Evolutionary conservation across 92 coral and sea anemone genomes (phyloP), one percentile per base, ranked within the genome.

Genomic region (Blastomussa wellsi): DNA sequence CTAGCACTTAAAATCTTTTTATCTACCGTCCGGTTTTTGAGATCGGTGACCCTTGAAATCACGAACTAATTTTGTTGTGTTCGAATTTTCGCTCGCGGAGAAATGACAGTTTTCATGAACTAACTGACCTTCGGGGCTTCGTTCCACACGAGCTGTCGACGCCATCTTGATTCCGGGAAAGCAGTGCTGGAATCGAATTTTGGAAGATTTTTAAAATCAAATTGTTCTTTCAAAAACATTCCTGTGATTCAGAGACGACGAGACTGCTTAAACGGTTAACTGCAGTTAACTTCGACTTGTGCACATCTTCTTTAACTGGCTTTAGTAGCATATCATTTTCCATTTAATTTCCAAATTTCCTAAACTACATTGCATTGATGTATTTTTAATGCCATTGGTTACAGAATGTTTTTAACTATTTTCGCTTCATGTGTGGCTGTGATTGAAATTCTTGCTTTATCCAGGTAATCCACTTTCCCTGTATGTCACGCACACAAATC

Each of bases 41-140:
- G 22, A n/a, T 53, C 52, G 5, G 67, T 79, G 72, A 49, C 85
- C 85, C 85, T 44, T 49, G 4, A 48, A 81, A 69, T 31, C 19
- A 35, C 12, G 2, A 4, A 36, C 31, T 33, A 13, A 24, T 59
- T 59, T 59, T 3, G 53, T 57, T 5, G 11, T 76, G 64, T 51
- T 19, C 1, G 38, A 32, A 22, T 33, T 71, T 29, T 57, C 79
- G n/a, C 65, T 55, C 26, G 29, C 0, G 31, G 29, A 33, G 48
- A 70, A 70, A 16, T 70, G 28, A 36, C 35, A 37, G 48, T 38
- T 28, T 70, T 37, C 5, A 70, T 15, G 44, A 26, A 20, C 15
- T 3, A 8, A 1, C 1, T 38, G 15, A 38, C 44, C 44, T 70
- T 70, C 11, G 33, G 33, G 32, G 68, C 33, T 38, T n/a, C 16